Evolutionary conservation across 2,113 vertebrate genomes (phyloP).

Genomic region (Electrona antarctica): DNA sequence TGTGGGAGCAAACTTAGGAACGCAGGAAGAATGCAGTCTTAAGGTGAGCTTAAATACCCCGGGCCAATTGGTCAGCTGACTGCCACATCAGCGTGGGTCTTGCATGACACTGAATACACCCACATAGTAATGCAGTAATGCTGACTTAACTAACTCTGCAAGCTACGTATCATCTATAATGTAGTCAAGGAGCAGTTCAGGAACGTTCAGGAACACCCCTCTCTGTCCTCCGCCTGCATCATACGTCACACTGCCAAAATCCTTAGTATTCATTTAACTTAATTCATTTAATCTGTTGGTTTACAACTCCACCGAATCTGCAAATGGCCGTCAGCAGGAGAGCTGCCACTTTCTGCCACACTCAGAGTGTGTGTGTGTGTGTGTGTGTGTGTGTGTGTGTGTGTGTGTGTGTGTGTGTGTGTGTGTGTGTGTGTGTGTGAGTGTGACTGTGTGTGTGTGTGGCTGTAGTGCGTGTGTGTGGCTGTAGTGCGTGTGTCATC

Average conservation of each 20-base stretch:
- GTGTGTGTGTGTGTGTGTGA: slow-evolving; percentile 12
- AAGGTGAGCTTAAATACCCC: too few relatives aligned
- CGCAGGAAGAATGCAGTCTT: too few relatives aligned
- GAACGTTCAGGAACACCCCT: slow-evolving; percentile 29
- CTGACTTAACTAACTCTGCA: too few relatives aligned
- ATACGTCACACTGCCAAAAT: slow-evolving; percentile 15
- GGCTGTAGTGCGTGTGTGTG: slow-evolving; percentile 48
- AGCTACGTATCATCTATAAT: too few relatives aligned
- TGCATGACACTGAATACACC: too few relatives aligned
- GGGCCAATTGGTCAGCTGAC: too few relatives aligned
- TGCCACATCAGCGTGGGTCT: too few relatives aligned
- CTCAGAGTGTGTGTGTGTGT: slow-evolving; percentile 22
- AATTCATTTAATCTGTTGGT: too few relatives aligned
- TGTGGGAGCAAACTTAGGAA: too few relatives aligned
- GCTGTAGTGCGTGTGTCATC: slow-evolving; percentile 52
- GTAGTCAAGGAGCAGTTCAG: neutral
- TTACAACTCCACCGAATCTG: slow-evolving; percentile 52
- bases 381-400: slow-evolving; percentile 4
- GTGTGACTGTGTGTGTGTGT: slow-evolving; percentile 13
- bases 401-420: neutral
- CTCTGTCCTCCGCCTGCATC: slow-evolving; percentile 56
- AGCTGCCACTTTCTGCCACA: slow-evolving; percentile 61
- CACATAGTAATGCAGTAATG: too few relatives aligned
- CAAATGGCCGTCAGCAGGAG: slow-evolving; percentile 70
- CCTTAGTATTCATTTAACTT: too few relatives aligned